These are phyloP conservation scores for Pollenia amentaria DNA, from an alignment of 2,888 invertebrate species.

Conservation along the genomic window DNA sequence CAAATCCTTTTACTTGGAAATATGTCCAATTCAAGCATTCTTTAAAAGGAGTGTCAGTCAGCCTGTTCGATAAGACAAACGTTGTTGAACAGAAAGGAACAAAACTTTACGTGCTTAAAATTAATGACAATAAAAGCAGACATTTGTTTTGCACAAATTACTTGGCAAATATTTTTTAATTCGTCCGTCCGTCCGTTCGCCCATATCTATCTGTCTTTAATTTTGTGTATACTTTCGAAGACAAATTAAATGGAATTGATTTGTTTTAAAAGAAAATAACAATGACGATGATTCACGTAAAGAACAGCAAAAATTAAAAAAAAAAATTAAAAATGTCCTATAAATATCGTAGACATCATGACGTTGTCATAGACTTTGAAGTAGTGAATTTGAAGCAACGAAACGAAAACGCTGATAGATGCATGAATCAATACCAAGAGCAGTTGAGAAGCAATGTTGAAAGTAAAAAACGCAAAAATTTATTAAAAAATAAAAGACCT, in stretches of 20 bases:
- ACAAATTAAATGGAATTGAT: slow-evolving; percentile 59
- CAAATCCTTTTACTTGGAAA: slow-evolving; percentile 31
- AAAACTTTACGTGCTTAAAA: slow-evolving; percentile 57
- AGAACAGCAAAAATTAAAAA: not conserved
- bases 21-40: not conserved
- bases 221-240: slow-evolving; percentile 9
- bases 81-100: not conserved
- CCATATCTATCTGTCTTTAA: slow-evolving; percentile 3
- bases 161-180: slow-evolving; percentile 34
- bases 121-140: slow-evolving; percentile 66
- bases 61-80: not conserved
- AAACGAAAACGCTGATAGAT: slow-evolving; percentile 37
- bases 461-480: slow-evolving; percentile 3
- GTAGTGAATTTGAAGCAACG: slow-evolving; percentile 8
- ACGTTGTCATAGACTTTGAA: slow-evolving; percentile 35
- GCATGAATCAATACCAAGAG: slow-evolving; percentile 43
- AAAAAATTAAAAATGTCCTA: slow-evolving; percentile 51
- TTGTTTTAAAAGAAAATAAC: slow-evolving; percentile 27
- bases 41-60: slow-evolving; percentile 32
- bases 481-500: slow-evolving; percentile 18
- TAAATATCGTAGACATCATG: slow-evolving; percentile 70
- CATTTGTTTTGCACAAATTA: slow-evolving; percentile 55
- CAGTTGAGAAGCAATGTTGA: no score
- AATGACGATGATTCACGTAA: slow-evolving; percentile 48
- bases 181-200: not conserved